phyloP scores from a whole-genome alignment of 2,888 invertebrate genomes.

The Sisyra terminalis region DNA sequence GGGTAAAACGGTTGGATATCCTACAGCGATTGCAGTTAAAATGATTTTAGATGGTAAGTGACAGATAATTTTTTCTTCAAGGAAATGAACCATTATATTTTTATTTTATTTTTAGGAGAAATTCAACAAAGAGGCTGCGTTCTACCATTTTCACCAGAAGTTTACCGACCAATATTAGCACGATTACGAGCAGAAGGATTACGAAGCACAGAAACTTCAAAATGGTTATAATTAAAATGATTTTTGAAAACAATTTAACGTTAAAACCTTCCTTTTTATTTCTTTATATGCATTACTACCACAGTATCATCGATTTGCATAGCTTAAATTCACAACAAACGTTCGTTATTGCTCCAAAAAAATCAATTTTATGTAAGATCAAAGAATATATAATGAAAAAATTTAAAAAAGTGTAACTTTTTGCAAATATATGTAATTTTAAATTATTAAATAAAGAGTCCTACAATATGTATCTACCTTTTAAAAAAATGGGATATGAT shows the following conservation, averaged over 20 bases:
- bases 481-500: too few species aligned
- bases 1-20: conserved; percentile 87
- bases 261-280: background rate
- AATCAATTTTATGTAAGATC: too few species aligned
- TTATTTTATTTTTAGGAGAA: conserved; percentile 46
- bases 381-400: too few species aligned
- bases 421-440: too few species aligned
- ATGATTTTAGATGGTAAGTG: conserved; percentile 87
- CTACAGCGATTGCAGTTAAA: conserved; percentile 88
- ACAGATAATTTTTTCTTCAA: conserved; percentile 1
- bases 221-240: conserved; percentile 20
- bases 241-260: conserved; percentile 1
- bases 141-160: conserved; percentile 78
- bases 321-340: too few species aligned
- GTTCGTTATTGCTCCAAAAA: too few species aligned
- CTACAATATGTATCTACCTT: too few species aligned
- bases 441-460: too few species aligned
- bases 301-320: too few species aligned
- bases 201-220: conserved; percentile 46
- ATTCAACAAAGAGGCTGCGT: conserved; percentile 91
- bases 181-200: conserved; percentile 78
- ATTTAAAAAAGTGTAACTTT: too few species aligned
- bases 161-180: conserved; percentile 83
- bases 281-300: background rate
- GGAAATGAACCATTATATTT: background rate